phyloP scores from a whole-genome alignment of 2,888 invertebrate genomes.

The Calameuta pallipes region DNA sequence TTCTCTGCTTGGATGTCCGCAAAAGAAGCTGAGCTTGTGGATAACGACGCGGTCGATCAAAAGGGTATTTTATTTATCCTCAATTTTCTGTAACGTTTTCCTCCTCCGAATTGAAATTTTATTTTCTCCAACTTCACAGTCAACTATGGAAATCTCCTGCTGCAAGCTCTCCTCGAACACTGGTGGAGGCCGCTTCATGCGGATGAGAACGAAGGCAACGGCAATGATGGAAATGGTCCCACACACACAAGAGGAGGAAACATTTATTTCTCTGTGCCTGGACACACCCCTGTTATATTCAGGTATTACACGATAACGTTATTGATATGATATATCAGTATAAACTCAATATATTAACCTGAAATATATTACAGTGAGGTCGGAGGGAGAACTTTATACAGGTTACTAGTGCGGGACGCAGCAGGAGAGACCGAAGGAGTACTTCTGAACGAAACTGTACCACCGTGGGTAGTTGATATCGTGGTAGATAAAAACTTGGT shows the following conservation, averaged over 20 bases:
- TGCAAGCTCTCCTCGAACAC: conserved; percentile 94
- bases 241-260: conserved; percentile 66
- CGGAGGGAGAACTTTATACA: conserved; percentile 93
- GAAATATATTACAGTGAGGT: conserved; percentile 78
- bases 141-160: conserved; percentile 92
- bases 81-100: neutral
- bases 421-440: conserved; percentile 94
- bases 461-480: conserved; percentile 95
- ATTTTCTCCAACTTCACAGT: conserved; percentile 68
- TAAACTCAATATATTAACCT: neutral
- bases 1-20: conserved; percentile 99
- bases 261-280: conserved; percentile 88
- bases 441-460: conserved; percentile 92
- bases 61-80: conserved; percentile 69
- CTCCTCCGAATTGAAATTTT: neutral
- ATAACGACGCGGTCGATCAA: conserved; percentile 78
- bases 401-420: conserved; percentile 89
- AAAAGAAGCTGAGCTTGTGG: conserved; percentile 89
- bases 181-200: conserved; percentile 85
- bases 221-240: conserved; percentile 64
- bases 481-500: conserved; percentile 89
- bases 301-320: conserved; percentile 69
- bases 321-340: conserved; percentile 1
- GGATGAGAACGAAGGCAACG: conserved; percentile 79
- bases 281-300: conserved; percentile 96